Base-by-base conservation (phyloP, 1,140 invertebrate genomes). In the Megathymus violae region DNA sequence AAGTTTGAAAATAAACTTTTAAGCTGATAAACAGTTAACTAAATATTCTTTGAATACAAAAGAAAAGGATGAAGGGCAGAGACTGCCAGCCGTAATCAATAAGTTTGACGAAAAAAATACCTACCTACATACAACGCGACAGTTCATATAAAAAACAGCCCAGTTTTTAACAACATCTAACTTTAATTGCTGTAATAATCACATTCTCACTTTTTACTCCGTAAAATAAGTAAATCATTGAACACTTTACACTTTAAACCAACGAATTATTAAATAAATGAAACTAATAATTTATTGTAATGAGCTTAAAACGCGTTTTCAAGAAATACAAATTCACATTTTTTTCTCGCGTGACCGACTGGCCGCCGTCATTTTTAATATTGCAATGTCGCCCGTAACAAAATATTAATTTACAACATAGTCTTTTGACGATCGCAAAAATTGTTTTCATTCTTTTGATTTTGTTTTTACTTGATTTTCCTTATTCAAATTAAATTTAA, bases 301-400 rank as follows among this genome's bases (percentile, higher is more conserved):
- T 44, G 16, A 43, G 13, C 15, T 41, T 56, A 64, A 67, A 76
- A 76, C 56, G 64, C 63, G 43, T 41, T 64, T 66, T 65, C 65
- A 71, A 63, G 43, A 65, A 74, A 64, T 67, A 70, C 27, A 74
- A 72, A 80, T 80, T 79, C 69, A 77, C 71, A 74, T 78, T 82
- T 85, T 82, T 80, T 70, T 74, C 69, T 80, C 74, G 81, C 78
- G 78, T 83, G 80, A 80, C 74, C 74, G 72, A 71, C 54, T 62
- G 58, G 76, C 78, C 74, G 73, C 74, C 70, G 74, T 74, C 69
- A 71, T 56, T 47, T 60, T 64, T 54, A 69, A 69, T 71, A 67
- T 74, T 76, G 67, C 76, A 9, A 9, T 56, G 52, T 56, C 43
- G 40, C 52, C 40, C 27, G n/a, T 11, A 16, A 7, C 6, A 13